Conservation (phyloP, 1,140 invertebrate genomes). For the Brachionus manjavacas region DNA sequence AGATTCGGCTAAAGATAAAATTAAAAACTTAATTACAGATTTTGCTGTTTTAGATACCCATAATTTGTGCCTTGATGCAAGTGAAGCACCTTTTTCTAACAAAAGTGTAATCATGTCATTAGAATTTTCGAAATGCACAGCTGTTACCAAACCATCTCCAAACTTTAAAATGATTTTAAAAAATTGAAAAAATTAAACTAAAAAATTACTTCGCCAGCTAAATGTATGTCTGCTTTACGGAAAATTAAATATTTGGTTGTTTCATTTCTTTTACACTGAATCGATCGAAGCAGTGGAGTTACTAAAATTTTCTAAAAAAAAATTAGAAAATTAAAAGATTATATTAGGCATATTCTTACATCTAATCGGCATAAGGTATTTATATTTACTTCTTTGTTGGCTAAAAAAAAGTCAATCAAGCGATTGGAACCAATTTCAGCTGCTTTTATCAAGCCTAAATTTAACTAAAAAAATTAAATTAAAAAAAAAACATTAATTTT, state of each 20-base stretch:
- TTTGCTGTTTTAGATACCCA: not conserved
- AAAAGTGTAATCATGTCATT: conserved; percentile 20
- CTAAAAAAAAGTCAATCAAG: conserved; percentile 28
- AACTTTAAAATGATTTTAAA: not conserved
- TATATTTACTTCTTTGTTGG: not conserved
- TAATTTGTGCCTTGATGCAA: conserved; percentile 11
- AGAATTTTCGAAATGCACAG: conserved; percentile 35
- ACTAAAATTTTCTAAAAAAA: not conserved
- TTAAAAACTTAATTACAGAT: not conserved
- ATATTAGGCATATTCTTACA: not conserved
- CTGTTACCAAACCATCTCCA: conserved; percentile 32
- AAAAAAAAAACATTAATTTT: not conserved
- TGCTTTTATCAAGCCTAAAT: conserved; percentile 17
- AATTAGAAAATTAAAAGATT: not conserved
- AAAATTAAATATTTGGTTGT: conserved; percentile 40
- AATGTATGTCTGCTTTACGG: conserved; percentile 10
- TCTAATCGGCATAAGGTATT: not conserved
- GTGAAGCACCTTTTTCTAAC: conserved; percentile 32
- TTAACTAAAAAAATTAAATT: conserved; percentile 19
- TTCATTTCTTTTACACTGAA: not conserved
- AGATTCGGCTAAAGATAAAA: conserved; percentile 26
- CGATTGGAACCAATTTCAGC: conserved; percentile 32
- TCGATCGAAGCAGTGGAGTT: conserved; percentile 1
- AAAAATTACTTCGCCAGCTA: conserved; percentile 4
- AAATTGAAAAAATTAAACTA: not conserved